These are phyloP conservation scores for Megalops atlanticus DNA, from an alignment of 2,113 vertebrate genomes.

Conservation along the genomic window DNA sequence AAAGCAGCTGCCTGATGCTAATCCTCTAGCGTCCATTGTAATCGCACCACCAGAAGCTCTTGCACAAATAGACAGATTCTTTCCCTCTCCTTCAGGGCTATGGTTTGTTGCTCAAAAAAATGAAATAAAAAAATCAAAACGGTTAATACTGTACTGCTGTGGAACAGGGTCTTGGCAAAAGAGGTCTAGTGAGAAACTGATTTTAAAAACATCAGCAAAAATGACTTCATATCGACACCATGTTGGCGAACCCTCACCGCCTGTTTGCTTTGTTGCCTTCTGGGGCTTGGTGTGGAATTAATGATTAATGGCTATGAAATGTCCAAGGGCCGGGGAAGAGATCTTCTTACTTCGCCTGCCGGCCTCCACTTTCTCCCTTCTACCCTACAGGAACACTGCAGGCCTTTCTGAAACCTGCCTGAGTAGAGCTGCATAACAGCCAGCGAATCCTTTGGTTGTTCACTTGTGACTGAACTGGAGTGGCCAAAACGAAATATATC, in stretches of 20 bases:
- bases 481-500: too few relatives aligned
- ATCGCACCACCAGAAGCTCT: not conserved
- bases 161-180: not conserved
- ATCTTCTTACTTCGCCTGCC: not conserved
- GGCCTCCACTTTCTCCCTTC: not conserved
- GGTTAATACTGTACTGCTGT: not conserved
- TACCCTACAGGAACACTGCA: not conserved
- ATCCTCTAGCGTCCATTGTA: not conserved
- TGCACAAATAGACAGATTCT: not conserved
- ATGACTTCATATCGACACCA: too few relatives aligned
- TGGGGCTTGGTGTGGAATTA: not conserved
- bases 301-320: not conserved
- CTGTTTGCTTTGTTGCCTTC: not conserved
- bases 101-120: not conserved
- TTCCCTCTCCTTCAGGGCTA: not conserved
- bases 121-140: not conserved
- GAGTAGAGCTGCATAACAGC: too few relatives aligned
- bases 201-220: not conserved
- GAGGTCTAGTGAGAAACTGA: not conserved
- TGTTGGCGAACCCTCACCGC: not conserved
- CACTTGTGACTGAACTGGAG: too few relatives aligned
- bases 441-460: too few relatives aligned
- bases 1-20: conserved; percentile 9
- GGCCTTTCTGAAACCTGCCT: not conserved
- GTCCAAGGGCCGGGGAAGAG: not conserved